Evolutionary conservation across 2,797 vertebrate genomes (phyloP), one percentile per base, ranked within the genome.

Genomic region (Lacerta viridis): DNA sequence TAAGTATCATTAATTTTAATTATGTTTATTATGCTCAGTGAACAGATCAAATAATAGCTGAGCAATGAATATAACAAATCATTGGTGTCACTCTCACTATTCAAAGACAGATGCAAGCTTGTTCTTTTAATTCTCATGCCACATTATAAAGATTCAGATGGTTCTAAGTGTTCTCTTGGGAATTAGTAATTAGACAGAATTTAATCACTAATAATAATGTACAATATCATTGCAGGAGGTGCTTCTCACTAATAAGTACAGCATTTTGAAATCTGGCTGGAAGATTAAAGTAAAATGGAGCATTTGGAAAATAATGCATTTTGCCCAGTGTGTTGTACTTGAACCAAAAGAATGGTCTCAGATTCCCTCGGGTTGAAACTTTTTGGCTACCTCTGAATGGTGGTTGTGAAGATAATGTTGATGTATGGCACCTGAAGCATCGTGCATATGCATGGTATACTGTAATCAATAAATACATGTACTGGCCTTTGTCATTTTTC

Each of bases 1-100:
- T 91, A 88, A 69, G 25, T 91, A 93, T 91, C 90, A 91, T 94
- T 95, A 87, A 94, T 94, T 95, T 95, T 94, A 95, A 91, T 93
- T 94, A 89, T 88, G 74, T 92, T 94, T 92, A 89, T 91, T 82
- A 83, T 84, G 69, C 59, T 90, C n/a, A 88, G 74, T 43, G 74
- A 94, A 85, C 64, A 92, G 69, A 91, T 94, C 80, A 92, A 83
- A 89, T 93, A 94, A 93, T 93, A 84, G 80, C 74, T 90, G 83
- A 94, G 46, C 29, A 86, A 80, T 55, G 80, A 91, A 87, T 91
- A 85, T 87, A 92, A 87, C 80, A 93, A 93, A 91, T 88, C 87
- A 93, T 90, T 94, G 92, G 92, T 89, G 66, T 91, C 50, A 78
- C 71, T 80, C 84, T 84, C 39, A 43, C 92, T 94, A 93, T 93